Conservation (phyloP, 2,113 vertebrate species). For the Pongo abelii region DNA sequence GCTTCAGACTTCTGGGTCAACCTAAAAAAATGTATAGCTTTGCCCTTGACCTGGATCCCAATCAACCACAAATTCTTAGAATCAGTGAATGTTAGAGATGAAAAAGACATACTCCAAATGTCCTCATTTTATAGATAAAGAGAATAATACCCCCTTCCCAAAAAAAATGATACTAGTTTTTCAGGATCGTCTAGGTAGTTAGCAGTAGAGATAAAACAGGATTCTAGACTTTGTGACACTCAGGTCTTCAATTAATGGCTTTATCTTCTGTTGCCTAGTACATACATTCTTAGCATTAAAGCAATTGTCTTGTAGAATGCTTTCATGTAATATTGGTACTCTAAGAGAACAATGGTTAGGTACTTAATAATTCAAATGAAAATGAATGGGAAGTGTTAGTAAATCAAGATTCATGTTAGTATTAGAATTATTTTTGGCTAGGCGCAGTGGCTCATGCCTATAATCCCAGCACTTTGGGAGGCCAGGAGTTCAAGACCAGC, state of each 20-base stretch:
- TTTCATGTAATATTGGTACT: neutral
- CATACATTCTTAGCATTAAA: slow-evolving; percentile 38
- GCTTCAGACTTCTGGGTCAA: neutral
- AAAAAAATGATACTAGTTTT: neutral
- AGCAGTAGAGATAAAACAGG: neutral
- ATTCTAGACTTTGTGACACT: slow-evolving; percentile 20
- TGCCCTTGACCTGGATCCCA: neutral
- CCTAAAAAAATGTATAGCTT: neutral
- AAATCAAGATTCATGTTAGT: slow-evolving; percentile 15
- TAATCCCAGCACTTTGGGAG: too few relatives aligned
- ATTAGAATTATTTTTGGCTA: neutral
- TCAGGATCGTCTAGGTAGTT: neutral
- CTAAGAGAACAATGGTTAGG: neutral
- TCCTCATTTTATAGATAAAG: slow-evolving; percentile 12
- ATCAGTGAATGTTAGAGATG: neutral
- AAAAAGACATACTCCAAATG: neutral
- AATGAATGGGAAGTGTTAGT: neutral
- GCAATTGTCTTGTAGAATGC: neutral
- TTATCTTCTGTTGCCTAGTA: neutral
- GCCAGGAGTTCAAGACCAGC: too few relatives aligned
- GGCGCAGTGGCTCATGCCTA: too few relatives aligned
- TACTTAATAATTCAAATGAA: slow-evolving; percentile 26
- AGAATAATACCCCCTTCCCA: neutral
- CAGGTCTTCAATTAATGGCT: neutral
- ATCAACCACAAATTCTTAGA: neutral